Conservation (phyloP, 2,888 invertebrate genomes). For the Eupeodes luniger region DNA sequence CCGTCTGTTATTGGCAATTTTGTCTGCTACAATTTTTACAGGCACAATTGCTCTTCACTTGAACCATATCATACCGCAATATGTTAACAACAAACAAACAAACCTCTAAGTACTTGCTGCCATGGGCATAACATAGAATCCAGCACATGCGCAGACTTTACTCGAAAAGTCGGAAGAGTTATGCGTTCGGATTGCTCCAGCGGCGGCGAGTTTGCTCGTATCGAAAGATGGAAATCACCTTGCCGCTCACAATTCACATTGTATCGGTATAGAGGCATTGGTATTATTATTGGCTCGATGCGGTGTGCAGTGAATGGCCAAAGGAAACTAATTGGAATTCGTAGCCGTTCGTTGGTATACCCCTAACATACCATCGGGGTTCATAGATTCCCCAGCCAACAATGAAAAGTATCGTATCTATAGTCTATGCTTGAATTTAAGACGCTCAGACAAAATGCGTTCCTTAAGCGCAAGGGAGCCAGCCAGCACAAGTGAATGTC, state of each 20-base stretch:
- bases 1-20: slow-evolving; percentile 54
- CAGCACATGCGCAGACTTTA: slow-evolving; percentile 10
- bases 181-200: slow-evolving; percentile 67
- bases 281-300: slow-evolving; percentile 42
- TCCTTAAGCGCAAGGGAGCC: slow-evolving; percentile 34
- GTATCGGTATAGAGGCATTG: slow-evolving; percentile 26
- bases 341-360: slow-evolving; percentile 36
- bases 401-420: slow-evolving; percentile 53
- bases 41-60: slow-evolving; percentile 7
- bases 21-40: slow-evolving; percentile 52
- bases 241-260: slow-evolving; percentile 58
- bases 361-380: background rate
- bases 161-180: slow-evolving; percentile 44
- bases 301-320: slow-evolving; percentile 55
- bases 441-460: slow-evolving; percentile 55
- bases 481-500: background rate
- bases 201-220: slow-evolving; percentile 29
- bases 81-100: background rate
- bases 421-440: slow-evolving; percentile 13
- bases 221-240: slow-evolving; percentile 72
- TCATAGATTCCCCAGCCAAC: slow-evolving; percentile 31
- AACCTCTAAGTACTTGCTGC: slow-evolving; percentile 36
- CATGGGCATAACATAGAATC: background rate
- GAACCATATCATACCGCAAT: background rate
- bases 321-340: slow-evolving; percentile 75